phyloP scores from a whole-genome alignment of 2,797 vertebrate species.

The Monodelphis domestica region DNA sequence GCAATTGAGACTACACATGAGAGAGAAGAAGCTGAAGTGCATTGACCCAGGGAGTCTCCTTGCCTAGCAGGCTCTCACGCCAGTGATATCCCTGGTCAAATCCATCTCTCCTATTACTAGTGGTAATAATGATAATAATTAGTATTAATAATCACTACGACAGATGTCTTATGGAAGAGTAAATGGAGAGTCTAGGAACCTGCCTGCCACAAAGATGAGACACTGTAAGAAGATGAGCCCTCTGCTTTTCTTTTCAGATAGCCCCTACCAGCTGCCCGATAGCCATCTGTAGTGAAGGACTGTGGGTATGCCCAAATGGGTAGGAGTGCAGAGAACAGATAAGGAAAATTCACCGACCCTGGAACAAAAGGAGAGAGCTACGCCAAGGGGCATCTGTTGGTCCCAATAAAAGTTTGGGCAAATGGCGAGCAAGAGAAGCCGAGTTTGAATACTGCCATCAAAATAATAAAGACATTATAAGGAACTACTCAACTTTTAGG shows the following conservation, averaged over 20 bases:
- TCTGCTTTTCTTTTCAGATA: background rate
- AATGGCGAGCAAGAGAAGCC: slow-evolving; percentile 39
- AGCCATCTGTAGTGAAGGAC: slow-evolving; percentile 55
- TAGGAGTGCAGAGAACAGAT: slow-evolving; percentile 70
- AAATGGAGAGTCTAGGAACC: slow-evolving; percentile 38
- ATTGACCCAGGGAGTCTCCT: too few relatives aligned
- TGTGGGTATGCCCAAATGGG: slow-evolving; percentile 30
- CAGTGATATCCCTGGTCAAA: background rate
- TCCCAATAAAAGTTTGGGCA: slow-evolving; percentile 64
- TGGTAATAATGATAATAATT: background rate
- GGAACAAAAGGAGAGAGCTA: slow-evolving; percentile 57
- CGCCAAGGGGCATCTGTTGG: slow-evolving; percentile 72
- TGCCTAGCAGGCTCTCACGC: background rate
- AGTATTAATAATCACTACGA: background rate
- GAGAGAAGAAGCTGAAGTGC: background rate
- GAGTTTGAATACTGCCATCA: slow-evolving; percentile 50
- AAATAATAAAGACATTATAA: slow-evolving; percentile 38
- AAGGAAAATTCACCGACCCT: slow-evolving; percentile 64
- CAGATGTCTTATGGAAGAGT: slow-evolving; percentile 45
- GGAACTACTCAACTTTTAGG: slow-evolving; percentile 44
- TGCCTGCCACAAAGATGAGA: slow-evolving; percentile 62
- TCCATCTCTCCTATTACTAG: background rate
- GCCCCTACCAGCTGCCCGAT: slow-evolving; percentile 62
- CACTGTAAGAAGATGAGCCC: slow-evolving; percentile 17
- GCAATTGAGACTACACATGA: background rate